Evolutionary conservation across 2,888 invertebrate species (phyloP), one percentile per base, ranked within the genome.

Genomic region (Catocala fraxini): DNA sequence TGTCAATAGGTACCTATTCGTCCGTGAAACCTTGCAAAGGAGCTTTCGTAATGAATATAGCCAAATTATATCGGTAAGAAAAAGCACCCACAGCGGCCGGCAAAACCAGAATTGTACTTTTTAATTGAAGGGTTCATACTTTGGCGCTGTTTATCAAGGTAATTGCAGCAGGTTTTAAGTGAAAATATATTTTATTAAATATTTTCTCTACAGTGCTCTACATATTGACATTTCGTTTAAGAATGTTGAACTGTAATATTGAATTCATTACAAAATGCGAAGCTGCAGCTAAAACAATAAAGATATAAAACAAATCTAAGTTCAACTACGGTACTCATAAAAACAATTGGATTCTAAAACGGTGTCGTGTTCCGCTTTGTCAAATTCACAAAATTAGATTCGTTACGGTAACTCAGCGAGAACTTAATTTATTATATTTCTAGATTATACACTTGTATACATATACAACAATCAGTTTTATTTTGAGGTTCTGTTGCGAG

Each of bases 91-190:
- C 67, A 73, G 65, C 71, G 59, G 80, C 75, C 68, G 65, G 73
- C 69, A 70, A 82, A 90, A 90, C 91, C 90, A 88, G 91, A 87
- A 86, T 87, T 68, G 75, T 82, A 75, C 75, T 79, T 83, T 86
- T 90, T 89, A 90, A 91, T 91, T 90, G 87, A 89, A 90, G 91
- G 89, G 90, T 88, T 83, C 82, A 82, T 83, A 83, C 83, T 74
- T 79, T 75, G 73, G 74, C 79, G 78, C 81, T 72, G 84, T 87
- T 87, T 86, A 85, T 88, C 87, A 89, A 89, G 88, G 89, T 85
- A 90, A 89, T 88, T 87, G 85, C 82, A 71, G 81, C 89, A 80
- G 83, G 85, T 86, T 89, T 89, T 77, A 86, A 90, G 89, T 88
- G 90, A 91, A 92, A 92, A 87, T 76, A 79, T 85, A 85, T 85